A percentile compares a stretch with the other conserved stretches of the same genome.
Evolutionary conservation across 1,140 invertebrate species (phyloP).

Genomic region (Propsilocerus akamusi): DNA sequence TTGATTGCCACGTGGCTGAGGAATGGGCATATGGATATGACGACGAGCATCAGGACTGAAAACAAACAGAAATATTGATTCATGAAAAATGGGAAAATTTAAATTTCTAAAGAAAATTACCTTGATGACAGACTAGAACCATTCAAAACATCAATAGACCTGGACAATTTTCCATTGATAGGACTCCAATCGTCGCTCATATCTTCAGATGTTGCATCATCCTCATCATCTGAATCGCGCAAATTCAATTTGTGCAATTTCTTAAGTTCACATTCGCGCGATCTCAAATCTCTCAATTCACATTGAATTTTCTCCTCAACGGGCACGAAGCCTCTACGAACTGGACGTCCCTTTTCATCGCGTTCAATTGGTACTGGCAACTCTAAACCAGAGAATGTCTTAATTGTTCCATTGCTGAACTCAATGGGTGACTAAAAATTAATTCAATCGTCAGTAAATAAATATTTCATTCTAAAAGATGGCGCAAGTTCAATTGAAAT

Average conservation of each 20-base stretch:
- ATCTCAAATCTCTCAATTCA: constrained; percentile 52
- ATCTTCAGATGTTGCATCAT: constrained; percentile 30
- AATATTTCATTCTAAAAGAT: not conserved
- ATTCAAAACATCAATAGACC: constrained; percentile 34
- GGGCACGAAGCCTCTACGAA: constrained; percentile 42
- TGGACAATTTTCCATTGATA: constrained; percentile 30
- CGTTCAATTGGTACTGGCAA: constrained; percentile 26
- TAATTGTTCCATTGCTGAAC: constrained; percentile 2
- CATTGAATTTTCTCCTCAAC: constrained; percentile 63
- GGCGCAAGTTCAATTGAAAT: constrained; percentile 8
- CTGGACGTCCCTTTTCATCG: constrained; percentile 31
- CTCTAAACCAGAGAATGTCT: constrained; percentile 12
- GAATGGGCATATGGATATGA: constrained; percentile 7
- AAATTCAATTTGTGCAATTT: constrained; percentile 27
- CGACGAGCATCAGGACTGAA: constrained; percentile 10
- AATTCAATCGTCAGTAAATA: not conserved
- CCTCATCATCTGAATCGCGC: constrained; percentile 25
- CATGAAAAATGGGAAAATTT: not conserved
- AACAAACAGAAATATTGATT: constrained; percentile 2
- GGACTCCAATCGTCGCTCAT: constrained; percentile 30
- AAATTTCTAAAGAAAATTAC: not conserved
- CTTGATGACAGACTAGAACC: constrained; percentile 27
- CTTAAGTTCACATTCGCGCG: constrained; percentile 52
- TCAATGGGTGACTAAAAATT: constrained; percentile 3
- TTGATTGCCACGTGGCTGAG: no score